Evolutionary conservation across 2,113 vertebrate genomes (phyloP).

Genomic region (Oryzias melastigma): DNA sequence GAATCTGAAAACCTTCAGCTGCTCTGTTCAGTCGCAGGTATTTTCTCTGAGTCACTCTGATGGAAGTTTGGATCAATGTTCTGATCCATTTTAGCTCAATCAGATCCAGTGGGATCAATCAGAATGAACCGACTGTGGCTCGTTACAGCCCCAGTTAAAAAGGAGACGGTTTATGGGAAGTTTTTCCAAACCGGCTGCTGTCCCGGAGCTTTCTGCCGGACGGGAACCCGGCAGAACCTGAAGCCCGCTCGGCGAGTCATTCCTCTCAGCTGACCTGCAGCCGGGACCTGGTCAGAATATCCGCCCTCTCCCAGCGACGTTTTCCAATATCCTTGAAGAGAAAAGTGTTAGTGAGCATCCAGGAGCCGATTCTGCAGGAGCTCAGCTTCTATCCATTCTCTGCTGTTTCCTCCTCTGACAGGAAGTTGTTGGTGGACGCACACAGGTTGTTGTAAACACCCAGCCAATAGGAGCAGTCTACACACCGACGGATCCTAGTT

Average conservation of each 20-base stretch:
- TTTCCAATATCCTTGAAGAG: constrained; percentile 66
- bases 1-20: too few relatives aligned
- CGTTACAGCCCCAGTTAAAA: too few relatives aligned
- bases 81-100: too few relatives aligned
- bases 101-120: too few relatives aligned
- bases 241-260: constrained; percentile 55
- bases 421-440: constrained; percentile 63
- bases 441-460: constrained; percentile 69
- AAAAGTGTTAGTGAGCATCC: constrained; percentile 47
- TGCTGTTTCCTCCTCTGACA: constrained; percentile 74
- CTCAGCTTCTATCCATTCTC: constrained; percentile 73
- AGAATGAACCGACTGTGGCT: too few relatives aligned
- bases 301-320: constrained; percentile 59
- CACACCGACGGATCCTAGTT: constrained; percentile 43
- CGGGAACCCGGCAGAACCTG: constrained; percentile 36
- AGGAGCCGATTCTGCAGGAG: constrained; percentile 71
- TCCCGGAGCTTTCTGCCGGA: not conserved
- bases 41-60: too few relatives aligned
- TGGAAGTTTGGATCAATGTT: too few relatives aligned
- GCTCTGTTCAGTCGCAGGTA: too few relatives aligned
- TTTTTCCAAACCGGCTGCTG: too few relatives aligned
- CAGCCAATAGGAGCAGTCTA: constrained; percentile 40
- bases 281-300: constrained; percentile 67
- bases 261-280: constrained; percentile 64
- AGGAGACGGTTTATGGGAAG: not conserved